Percentiles rank a stretch among this genome's conserved stretches.
Evolutionary conservation across 1,140 invertebrate species (phyloP).

Genomic region (Drosophila kikkawai): DNA sequence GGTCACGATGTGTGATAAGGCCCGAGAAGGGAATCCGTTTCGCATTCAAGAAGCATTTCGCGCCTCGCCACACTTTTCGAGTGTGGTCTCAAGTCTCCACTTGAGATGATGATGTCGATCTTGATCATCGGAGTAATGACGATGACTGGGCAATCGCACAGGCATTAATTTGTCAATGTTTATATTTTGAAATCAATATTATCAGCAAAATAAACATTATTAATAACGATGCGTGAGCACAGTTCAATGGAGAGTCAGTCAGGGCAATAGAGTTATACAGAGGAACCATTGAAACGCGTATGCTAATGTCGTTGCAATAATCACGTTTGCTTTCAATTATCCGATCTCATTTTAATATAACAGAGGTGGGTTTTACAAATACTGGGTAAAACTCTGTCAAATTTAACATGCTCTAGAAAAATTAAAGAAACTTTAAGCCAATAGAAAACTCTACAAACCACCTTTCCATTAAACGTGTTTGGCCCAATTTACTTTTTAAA

Average conservation of each 20-base stretch:
- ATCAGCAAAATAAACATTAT: constrained; percentile 64
- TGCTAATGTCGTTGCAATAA: constrained; percentile 42
- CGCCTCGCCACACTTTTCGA: constrained; percentile 40
- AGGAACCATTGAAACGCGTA: constrained; percentile 54
- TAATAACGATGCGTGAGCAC: constrained; percentile 66
- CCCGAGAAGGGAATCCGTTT: constrained; percentile 19
- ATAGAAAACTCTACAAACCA: not conserved
- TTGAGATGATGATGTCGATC: constrained; percentile 52
- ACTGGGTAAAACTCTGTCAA: not conserved
- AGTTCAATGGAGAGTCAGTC: constrained; percentile 34
- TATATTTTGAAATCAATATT: constrained; percentile 76
- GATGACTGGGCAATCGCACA: constrained; percentile 58
- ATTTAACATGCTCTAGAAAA: not conserved
- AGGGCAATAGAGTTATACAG: constrained; percentile 3
- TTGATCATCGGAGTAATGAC: constrained; percentile 12
- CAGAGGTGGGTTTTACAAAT: constrained; percentile 40
- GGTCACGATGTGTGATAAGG: constrained; percentile 48
- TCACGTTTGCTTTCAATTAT: constrained; percentile 23
- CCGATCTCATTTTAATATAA: constrained; percentile 10
- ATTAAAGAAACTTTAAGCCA: not conserved
- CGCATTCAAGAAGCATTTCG: constrained; percentile 25
- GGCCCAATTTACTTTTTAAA: constrained; percentile 1
- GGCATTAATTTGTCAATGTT: constrained; percentile 80
- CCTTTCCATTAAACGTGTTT: not conserved
- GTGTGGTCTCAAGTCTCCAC: constrained; percentile 51